Conservation (phyloP, 2,797 vertebrate species). For the Vireo griseus region DNA sequence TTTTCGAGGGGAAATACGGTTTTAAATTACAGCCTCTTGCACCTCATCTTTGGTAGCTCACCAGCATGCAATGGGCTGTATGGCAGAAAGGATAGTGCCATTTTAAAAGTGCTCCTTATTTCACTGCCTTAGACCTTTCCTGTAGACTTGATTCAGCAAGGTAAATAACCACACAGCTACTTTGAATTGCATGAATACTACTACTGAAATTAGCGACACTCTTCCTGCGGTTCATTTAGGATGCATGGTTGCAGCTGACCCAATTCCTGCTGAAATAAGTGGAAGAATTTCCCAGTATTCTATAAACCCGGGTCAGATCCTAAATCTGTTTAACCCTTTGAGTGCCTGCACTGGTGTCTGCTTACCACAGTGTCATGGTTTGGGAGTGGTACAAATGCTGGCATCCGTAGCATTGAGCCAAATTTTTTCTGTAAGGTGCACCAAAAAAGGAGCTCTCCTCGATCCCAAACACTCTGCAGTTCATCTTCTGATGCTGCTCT, state of each 20-base stretch:
- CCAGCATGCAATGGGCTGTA: not conserved
- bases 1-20: not conserved
- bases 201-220: not conserved
- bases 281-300: not conserved
- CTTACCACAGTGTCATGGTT: rapidly evolving
- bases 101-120: not conserved
- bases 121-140: not conserved
- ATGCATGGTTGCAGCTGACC: not conserved
- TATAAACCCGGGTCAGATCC: not conserved
- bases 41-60: not conserved
- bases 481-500: not conserved
- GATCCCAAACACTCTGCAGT: not conserved
- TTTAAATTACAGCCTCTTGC: not conserved
- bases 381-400: not conserved
- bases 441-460: not conserved
- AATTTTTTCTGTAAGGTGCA: rapidly evolving
- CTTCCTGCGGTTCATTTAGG: not conserved
- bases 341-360: not conserved
- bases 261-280: not conserved
- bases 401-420: too few species aligned
- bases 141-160: not conserved
- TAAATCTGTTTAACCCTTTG: not conserved
- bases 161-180: not conserved
- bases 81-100: not conserved
- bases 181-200: not conserved